Evolutionary conservation across 2,113 vertebrate species (phyloP).

Genomic region (Microtus oregoni): DNA sequence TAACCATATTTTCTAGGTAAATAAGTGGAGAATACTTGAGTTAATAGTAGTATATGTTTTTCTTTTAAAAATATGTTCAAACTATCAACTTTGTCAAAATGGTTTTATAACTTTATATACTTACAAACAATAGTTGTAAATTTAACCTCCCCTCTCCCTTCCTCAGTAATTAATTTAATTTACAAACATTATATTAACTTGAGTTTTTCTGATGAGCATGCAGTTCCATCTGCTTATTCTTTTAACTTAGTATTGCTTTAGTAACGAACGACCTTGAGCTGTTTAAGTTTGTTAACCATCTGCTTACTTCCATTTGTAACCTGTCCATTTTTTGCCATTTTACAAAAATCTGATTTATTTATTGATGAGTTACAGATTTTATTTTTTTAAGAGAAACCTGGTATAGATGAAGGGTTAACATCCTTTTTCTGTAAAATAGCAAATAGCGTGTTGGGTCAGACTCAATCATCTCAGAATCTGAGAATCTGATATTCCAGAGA

Average conservation of each 20-base stretch:
- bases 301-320: background rate
- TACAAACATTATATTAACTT: background rate
- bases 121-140: background rate
- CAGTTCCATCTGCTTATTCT: background rate
- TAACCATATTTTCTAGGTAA: background rate
- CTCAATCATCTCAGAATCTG: too few relatives aligned
- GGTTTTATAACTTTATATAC: background rate
- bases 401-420: background rate
- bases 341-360: background rate
- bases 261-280: background rate
- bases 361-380: background rate
- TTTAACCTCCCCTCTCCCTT: background rate
- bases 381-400: background rate
- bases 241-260: background rate
- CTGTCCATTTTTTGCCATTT: background rate
- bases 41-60: background rate
- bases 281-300: background rate
- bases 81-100: background rate
- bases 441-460: background rate
- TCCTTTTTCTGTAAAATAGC: background rate
- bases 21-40: background rate
- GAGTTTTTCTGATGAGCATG: background rate
- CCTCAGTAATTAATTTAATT: background rate
- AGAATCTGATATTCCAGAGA: background rate
- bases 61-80: slow-evolving; percentile 29